Conservation (phyloP, 2,113 vertebrate genomes). For the Acanthisitta chloris region DNA sequence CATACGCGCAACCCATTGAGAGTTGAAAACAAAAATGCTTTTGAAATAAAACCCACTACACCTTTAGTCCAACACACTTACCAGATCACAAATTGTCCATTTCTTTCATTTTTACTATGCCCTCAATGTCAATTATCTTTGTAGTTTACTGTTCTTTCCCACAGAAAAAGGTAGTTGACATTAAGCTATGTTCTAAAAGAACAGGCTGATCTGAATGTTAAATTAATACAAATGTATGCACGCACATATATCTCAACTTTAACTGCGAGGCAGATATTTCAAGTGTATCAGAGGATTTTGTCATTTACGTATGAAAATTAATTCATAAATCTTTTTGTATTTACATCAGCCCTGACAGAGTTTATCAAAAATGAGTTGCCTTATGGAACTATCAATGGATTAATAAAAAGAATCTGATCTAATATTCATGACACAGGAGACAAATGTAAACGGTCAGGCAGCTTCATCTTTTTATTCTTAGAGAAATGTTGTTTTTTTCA, state of each 20-base stretch:
- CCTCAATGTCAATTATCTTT: slow-evolving; percentile 20
- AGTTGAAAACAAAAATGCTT: neutral
- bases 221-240: neutral
- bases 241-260: slow-evolving; percentile 27
- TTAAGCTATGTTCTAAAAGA: slow-evolving; percentile 41
- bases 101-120: slow-evolving; percentile 9
- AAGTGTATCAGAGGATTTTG: slow-evolving; percentile 52
- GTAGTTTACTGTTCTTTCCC: slow-evolving; percentile 19
- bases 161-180: neutral
- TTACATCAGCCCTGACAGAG: slow-evolving; percentile 58
- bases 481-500: slow-evolving; percentile 45
- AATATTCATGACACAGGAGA: slow-evolving; percentile 63
- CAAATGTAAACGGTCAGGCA: slow-evolving; percentile 54
- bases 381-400: slow-evolving; percentile 39
- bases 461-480: slow-evolving; percentile 58
- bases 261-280: slow-evolving; percentile 46
- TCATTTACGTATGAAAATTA: slow-evolving; percentile 72
- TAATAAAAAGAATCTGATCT: slow-evolving; percentile 64
- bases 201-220: slow-evolving; percentile 2
- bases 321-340: slow-evolving; percentile 72
- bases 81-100: neutral
- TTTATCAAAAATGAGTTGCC: slow-evolving; percentile 59
- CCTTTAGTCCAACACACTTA: neutral
- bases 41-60: neutral
- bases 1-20: neutral